Evolutionary conservation across 2,797 vertebrate species (phyloP), one percentile per base, ranked within the genome.

Genomic region (Micrastur ruficollis): DNA sequence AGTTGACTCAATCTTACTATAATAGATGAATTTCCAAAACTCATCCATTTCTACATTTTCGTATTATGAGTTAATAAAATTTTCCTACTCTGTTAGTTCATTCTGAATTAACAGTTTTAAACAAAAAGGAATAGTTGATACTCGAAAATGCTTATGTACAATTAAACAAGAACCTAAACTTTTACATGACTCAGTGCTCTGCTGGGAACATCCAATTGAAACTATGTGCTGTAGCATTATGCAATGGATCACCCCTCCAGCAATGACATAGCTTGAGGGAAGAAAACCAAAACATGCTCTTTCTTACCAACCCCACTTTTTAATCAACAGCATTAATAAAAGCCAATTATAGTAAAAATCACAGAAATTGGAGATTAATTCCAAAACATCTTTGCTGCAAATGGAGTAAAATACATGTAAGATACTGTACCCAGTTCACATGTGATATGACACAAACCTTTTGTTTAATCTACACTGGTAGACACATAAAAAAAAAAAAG

Each of bases 21-120:
- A 91, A 90, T 9, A 90, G 67, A 90, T 4, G 2, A 53, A 87
- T 86, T 94, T 97, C 72, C 73, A 94, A 89, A 78, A 89, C 36
- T 89, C 9, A 49, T 95, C 18, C 42, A 44, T 95, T 96, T 95
- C 90, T 84, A 95, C 47, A 86, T 73, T 96, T 97, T 95, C 34
- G 16, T 80, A 91, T 89, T 79, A 93, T 34, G n/a, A 86, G 50
- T 73, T 66, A 93, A 94, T 53, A 90, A 75, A 62, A 86, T 94
- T 95, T 95, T 89, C 72, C 78, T 96, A 61, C 67, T 93, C 32
- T 81, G 40, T 71, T 90, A 95, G 27, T 93, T 96, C 29, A 83
- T 92, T 95, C 82, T 74, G 65, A 97, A 92, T 95, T 91, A 95
- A 95, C 31, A 61, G 59, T 81, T 94, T 61, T 58, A 81, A 36